Conservation (phyloP, 2,113 vertebrate genomes). For the Pontoporia blainvillei region DNA sequence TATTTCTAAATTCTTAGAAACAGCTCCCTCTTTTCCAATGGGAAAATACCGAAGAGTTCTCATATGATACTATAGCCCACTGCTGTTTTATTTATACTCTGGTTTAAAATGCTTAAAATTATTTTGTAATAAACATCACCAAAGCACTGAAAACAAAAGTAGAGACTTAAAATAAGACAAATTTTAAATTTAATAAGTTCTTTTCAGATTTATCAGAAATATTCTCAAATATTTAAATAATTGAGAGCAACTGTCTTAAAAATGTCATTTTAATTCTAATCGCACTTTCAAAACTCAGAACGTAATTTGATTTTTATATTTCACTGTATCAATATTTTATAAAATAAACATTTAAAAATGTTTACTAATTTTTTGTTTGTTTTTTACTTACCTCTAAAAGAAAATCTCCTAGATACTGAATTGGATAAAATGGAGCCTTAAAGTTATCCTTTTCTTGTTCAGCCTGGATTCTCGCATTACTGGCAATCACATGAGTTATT, state of each 20-base stretch:
- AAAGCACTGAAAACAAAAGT: background rate
- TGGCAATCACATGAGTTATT: constrained; percentile 89
- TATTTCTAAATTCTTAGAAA: constrained; percentile 11
- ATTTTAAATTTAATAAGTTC: background rate
- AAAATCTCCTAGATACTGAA: constrained; percentile 88
- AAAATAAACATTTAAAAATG: constrained; percentile 7
- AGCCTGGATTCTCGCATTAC: constrained; percentile 64
- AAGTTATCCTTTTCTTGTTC: constrained; percentile 65
- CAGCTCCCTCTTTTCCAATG: background rate
- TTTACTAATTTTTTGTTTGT: background rate
- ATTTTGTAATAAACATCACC: background rate
- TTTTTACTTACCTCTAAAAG: constrained; percentile 90
- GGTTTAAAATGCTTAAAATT: constrained; percentile 6
- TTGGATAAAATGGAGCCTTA: constrained; percentile 80
- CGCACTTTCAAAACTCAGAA: constrained; percentile 24
- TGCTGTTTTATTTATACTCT: background rate
- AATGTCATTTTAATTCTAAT: constrained; percentile 5
- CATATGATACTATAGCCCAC: background rate
- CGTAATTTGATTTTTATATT: background rate
- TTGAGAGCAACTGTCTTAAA: background rate
- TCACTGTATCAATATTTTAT: background rate
- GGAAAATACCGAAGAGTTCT: background rate
- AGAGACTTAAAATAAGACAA: background rate
- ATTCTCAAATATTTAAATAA: constrained; percentile 22
- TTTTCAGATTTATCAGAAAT: background rate